Base-by-base conservation (phyloP, 2,888 invertebrate genomes). In the Eustalomyia histrio region DNA sequence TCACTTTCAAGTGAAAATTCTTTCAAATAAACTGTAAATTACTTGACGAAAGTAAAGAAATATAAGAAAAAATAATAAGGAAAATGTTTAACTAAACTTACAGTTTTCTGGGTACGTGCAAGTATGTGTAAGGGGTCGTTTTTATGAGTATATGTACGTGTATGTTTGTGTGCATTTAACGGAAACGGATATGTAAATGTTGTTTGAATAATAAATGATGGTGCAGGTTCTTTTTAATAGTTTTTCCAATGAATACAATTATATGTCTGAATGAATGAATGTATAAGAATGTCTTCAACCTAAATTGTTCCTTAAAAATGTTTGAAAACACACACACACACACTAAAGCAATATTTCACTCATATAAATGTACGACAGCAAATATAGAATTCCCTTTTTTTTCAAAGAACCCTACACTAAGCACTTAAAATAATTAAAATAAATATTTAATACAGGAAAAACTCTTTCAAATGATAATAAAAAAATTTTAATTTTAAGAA, bases 111-210 rank as follows among this genome's bases (percentile, higher is more conserved):
- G 17, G 21, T 21, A 60, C 24, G 43, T 53, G 21, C 50, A 12
- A 10, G 6, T 58, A 8, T 52, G 61, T 53, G 16, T 60, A 5
- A 1, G n/a, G 9, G 2, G 10, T 50, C 35, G 1, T 64, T 29
- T 35, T 52, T 29, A 53, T 53, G 65, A n/a, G 57, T 9, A n/a
- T 16, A 7, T 33, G 57, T 16, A 17, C 5, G n/a, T n/a, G 6
- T 65, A 14, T 35, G 43, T 47, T 7, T 16, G 39, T 43, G 29
- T 58, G 24, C 50, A 21, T 50, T 86, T 86, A 87, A 86, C 87
- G 87, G 88, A 88, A 88, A 84, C 87, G 88, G 87, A 88, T 87
- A 88, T 87, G 88, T 88, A 88, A 88, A 88, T 87, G 88, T 87
- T 85, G 85, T 85, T 86, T 88, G 88, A 86, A 88, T 88, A 88